Evolutionary conservation across 2,888 invertebrate species (phyloP), one percentile per base, ranked within the genome.

Genomic region (Campaea margaritaria): DNA sequence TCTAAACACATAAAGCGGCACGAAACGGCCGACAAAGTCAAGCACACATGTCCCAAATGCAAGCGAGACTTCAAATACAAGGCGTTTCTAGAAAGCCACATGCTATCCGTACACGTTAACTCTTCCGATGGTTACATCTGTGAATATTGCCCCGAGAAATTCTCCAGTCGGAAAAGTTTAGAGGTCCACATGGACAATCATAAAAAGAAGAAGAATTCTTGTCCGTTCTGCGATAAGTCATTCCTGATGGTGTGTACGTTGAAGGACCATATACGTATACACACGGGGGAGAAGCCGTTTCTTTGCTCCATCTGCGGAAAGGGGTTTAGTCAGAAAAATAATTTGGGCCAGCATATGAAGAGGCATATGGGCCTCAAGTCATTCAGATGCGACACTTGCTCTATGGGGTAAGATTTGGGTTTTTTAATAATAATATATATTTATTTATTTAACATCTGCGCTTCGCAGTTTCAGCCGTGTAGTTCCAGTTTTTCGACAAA

Each of bases 281-380:
- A 94, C 61, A 94, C 93, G 0, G 94, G 94, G 0, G 94, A 94
- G 69, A 93, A 93, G 34, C 94, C 94, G 0, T 94, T 91, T 60
- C 74, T 94, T 0, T 93, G 93, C 64, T 92, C 93, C 0, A 86
- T 93, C 0, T 94, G 94, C 44, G 94, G 94, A 0, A 89, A 93
- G 50, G 93, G 93, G 0, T 94, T 94, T 56, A 93, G 93, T 46
- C 94, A 94, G 74, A 94, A 93, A 70, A 93, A 93, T 0, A 94
- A 94, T 71, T 74, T 94, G 15, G 91, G 88, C 0, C 94, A 94
- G 59, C 94, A 94, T 65, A 85, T 93, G 62, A 83, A 93, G 57
- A 82, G 94, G 1, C 94, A 94, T 75, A 91, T 92, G 31, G 94
- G 94, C 0, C 62, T 88, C 31, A 91, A 91, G 68, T 87, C 86